phyloP scores from a whole-genome alignment of 2,797 vertebrate genomes.

The Taeniopygia guttata region DNA sequence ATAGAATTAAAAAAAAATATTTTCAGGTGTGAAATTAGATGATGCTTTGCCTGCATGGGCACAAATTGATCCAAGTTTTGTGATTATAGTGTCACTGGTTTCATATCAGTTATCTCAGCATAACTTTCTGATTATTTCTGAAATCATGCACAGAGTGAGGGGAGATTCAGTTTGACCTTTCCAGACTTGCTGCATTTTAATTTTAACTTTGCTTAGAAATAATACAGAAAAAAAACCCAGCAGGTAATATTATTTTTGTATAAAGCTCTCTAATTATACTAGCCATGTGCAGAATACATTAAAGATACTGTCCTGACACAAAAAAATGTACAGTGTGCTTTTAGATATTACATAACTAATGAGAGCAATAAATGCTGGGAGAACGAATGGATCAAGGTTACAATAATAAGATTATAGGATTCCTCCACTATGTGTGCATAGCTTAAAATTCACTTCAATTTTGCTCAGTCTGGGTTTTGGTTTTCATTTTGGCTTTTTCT shows the following conservation, averaged over 20 bases:
- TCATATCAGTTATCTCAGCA: background rate
- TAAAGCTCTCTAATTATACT: background rate
- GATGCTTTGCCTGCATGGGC: background rate
- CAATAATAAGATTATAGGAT: constrained; percentile 1
- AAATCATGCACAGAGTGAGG: constrained; percentile 22
- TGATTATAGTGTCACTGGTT: background rate
- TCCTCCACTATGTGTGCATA: background rate
- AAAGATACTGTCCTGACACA: background rate
- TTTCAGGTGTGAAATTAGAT: constrained; percentile 29
- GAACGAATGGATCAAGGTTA: constrained; percentile 1
- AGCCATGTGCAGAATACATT: constrained; percentile 37
- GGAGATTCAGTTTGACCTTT: constrained; percentile 31
- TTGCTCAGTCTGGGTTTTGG: background rate
- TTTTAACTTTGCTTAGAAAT: constrained; percentile 25
- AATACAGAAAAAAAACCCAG: background rate
- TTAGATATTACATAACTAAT: constrained; percentile 37
- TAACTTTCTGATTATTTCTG: constrained; percentile 47
- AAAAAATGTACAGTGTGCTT: constrained; percentile 9
- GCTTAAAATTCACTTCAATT: constrained; percentile 13
- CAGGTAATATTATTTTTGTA: constrained; percentile 37
- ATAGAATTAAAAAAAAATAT: constrained; percentile 8
- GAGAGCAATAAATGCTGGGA: constrained; percentile 31
- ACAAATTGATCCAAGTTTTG: constrained; percentile 37
- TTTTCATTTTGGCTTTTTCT: constrained; percentile 16
- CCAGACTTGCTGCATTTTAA: constrained; percentile 22